A percentile compares a stretch with the other conserved stretches of the same genome.
Conservation (phyloP, 1,140 invertebrate species). For the Caenorhabditis briggsae region DNA sequence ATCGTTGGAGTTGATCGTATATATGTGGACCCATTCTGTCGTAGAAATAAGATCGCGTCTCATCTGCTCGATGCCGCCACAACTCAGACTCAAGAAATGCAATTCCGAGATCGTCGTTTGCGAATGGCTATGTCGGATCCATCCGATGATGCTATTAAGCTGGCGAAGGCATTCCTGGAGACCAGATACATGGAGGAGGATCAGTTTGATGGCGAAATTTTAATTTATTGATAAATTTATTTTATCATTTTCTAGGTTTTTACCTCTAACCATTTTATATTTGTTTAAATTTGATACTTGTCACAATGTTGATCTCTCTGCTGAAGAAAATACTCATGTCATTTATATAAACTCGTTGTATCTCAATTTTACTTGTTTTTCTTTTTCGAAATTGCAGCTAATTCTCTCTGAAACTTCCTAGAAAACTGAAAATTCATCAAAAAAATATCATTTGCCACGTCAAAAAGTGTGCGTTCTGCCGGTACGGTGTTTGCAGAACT, state of each 20-base stretch:
- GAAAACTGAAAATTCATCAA: too few relatives aligned
- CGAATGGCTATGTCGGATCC: constrained; percentile 15
- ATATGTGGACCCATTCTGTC: neutral
- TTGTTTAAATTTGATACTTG: too few relatives aligned
- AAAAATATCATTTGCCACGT: neutral
- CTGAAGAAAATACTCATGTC: too few relatives aligned
- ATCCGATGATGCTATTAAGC: neutral
- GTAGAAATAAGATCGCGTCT: neutral
- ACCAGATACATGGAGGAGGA: neutral
- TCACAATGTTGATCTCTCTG: too few relatives aligned
- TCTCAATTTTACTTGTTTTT: too few relatives aligned
- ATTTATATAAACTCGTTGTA: too few relatives aligned
- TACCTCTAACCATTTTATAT: too few relatives aligned
- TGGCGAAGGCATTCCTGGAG: neutral
- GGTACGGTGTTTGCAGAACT: constrained; percentile 30
- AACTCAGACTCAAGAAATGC: neutral
- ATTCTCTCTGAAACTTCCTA: too few relatives aligned
- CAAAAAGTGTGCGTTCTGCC: neutral
- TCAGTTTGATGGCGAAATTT: neutral
- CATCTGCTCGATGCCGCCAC: constrained; percentile 19
- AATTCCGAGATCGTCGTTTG: constrained; percentile 11
- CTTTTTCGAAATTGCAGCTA: too few relatives aligned
- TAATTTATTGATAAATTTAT: neutral
- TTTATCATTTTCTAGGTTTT: neutral
- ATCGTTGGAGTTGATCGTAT: constrained; percentile 40